phyloP scores from a whole-genome alignment of 1,140 invertebrate genomes.

The Papilio xuthus region DNA sequence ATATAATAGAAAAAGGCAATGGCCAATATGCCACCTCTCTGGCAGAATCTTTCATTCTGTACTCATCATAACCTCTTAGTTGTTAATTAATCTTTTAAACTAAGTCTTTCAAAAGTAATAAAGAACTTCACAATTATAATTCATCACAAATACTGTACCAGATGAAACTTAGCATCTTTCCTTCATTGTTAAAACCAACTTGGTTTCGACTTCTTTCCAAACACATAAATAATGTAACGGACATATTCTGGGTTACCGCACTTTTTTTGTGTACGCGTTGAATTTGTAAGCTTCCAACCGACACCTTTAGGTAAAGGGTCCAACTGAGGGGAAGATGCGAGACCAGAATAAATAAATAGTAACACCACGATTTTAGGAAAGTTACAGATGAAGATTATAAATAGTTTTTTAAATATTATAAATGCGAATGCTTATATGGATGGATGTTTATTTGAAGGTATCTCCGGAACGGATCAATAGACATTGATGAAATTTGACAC shows the following conservation, averaged over 20 bases:
- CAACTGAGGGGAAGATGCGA: conserved; percentile 51
- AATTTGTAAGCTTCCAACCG: conserved; percentile 48
- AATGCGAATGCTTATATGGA: too few relatives aligned
- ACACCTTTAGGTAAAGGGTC: conserved; percentile 51
- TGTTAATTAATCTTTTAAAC: not conserved
- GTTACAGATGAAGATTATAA: conserved; percentile 34
- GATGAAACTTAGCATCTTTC: conserved; percentile 14
- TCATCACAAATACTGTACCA: conserved; percentile 1
- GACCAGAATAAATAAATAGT: conserved; percentile 63
- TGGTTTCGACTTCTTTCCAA: conserved; percentile 35
- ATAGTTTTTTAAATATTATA: not conserved
- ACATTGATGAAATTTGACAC: too few relatives aligned
- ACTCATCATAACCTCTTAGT: too few relatives aligned
- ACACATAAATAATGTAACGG: conserved; percentile 50
- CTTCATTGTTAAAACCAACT: conserved; percentile 32
- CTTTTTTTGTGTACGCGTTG: conserved; percentile 44
- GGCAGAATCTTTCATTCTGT: too few relatives aligned
- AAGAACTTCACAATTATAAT: not conserved
- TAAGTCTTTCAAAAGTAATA: not conserved
- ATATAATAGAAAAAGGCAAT: too few relatives aligned
- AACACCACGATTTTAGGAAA: conserved; percentile 50
- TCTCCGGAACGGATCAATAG: too few relatives aligned
- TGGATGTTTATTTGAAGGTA: too few relatives aligned
- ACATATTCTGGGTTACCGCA: conserved; percentile 40
- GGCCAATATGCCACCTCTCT: too few relatives aligned